A percentile compares a stretch with the other conserved stretches of the same genome.
Evolutionary conservation across 2,113 vertebrate species (phyloP).

Genomic region (Stercorarius parasiticus): DNA sequence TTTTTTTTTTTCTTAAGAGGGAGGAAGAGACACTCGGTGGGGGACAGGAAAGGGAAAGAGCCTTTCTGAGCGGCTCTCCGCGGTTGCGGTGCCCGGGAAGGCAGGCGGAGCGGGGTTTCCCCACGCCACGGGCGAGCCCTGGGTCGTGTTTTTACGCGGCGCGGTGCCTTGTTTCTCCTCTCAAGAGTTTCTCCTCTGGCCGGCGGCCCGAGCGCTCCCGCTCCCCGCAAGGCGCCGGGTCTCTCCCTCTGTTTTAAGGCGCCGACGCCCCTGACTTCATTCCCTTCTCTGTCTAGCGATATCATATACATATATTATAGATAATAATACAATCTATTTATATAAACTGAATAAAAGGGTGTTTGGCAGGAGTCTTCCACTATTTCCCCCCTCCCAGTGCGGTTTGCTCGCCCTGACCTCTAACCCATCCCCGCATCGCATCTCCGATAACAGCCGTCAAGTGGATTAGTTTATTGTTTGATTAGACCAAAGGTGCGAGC

Average conservation of each 20-base stretch:
- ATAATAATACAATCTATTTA: too few relatives aligned
- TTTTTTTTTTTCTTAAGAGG: background rate
- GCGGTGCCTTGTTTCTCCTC: background rate
- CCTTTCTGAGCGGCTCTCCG: background rate
- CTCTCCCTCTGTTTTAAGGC: background rate
- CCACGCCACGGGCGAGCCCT: background rate
- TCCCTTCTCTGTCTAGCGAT: background rate
- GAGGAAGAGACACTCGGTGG: background rate
- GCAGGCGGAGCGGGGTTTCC: too few relatives aligned
- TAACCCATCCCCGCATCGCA: background rate
- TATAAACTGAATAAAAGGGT: background rate
- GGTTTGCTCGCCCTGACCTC: background rate
- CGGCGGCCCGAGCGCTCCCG: background rate
- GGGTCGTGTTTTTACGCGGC: background rate
- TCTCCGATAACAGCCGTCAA: slow-evolving; percentile 53
- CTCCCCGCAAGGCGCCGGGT: background rate
- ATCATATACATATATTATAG: accelerated
- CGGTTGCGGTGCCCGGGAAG: background rate
- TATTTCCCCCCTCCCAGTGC: background rate
- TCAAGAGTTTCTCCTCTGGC: background rate
- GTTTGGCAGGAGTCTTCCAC: background rate
- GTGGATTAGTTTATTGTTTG: slow-evolving; percentile 73
- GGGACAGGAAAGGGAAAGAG: background rate
- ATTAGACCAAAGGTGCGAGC: slow-evolving; percentile 66
- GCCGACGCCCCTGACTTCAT: background rate